These are phyloP conservation scores for Yponomeuta evonymella DNA, from an alignment of 2,888 invertebrate species.

Conservation along the genomic window DNA sequence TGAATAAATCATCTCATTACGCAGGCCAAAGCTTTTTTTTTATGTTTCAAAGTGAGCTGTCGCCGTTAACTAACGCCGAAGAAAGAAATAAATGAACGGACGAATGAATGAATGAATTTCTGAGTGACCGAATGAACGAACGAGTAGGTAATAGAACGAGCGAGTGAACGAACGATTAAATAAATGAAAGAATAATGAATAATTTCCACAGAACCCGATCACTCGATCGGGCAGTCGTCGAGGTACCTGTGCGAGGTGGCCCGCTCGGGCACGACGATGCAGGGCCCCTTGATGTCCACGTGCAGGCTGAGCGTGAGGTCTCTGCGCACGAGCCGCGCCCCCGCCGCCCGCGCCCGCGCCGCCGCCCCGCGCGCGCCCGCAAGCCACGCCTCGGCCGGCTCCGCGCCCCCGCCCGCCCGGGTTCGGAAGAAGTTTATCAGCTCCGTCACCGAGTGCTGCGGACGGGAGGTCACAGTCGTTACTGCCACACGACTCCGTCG, in stretches of 20 bases:
- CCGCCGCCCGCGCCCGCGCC: constrained; percentile 39
- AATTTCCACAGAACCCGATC: no score
- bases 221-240: no score
- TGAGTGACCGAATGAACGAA: no score
- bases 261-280: constrained; percentile 82
- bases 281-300: constrained; percentile 85
- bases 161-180: no score
- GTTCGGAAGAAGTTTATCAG: constrained; percentile 82
- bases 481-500: not conserved
- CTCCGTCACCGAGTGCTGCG: constrained; percentile 83
- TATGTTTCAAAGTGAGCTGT: no score
- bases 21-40: no score
- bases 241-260: not conserved
- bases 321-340: constrained; percentile 35
- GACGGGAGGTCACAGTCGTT: not conserved
- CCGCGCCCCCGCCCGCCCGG: constrained; percentile 45
- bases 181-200: no score
- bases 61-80: no score
- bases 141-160: no score
- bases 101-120: no score
- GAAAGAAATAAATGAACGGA: no score
- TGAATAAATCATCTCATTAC: no score
- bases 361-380: constrained; percentile 31
- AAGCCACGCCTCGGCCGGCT: constrained; percentile 35
- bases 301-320: constrained; percentile 78